Base-by-base conservation (phyloP, 2,888 invertebrate species). In the Trisateles emortualis region DNA sequence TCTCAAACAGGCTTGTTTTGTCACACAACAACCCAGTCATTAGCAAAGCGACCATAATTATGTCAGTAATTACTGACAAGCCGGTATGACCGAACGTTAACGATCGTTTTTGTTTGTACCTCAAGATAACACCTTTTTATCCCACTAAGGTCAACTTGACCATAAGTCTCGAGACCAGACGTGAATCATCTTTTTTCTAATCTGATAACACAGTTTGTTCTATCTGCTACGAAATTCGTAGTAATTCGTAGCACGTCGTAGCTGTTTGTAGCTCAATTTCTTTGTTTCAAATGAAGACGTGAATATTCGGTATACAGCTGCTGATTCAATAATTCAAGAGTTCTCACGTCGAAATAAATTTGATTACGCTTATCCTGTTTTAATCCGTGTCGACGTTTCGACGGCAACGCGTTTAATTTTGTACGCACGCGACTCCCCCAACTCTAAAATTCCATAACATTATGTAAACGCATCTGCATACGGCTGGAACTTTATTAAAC, bases 401-500 rank as follows among this genome's bases (percentile, higher is more conserved):
- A 35, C 38, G 51, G 49, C 42, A 24, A 35, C 47, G 38, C 52
- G 67, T 64, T 60, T 72, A 64, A 71, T 64, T 56, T 69, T 55
- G 53, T 46, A 70, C 50, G 50, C 59, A 54, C 32, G 24, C 45
- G 32, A 32, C 36, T 32, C 38, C 45, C 40, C 29, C 36, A 33
- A 22, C 61, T 68, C 69, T 66, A 61, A 71, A 69, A 68, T 73
- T 71, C 76, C 66, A 67, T 68, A 69, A 74, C 67, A 74, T 79
- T 79, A 79, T 78, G 78, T 79, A 76, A 78, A 80, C 81, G 77
- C 81, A 78, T 76, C 76, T 78, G 78, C 83, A 83, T 77, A 70
- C 71, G 52, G 55, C 58, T 65, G 72, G 69, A 76, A 80, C 82
- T 83, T 84, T 86, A 86, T 86, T 86, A 86, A 82, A 82, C 80